Evolutionary conservation across 2,113 vertebrate species (phyloP).

Genomic region (Gopherus flavomarginatus): DNA sequence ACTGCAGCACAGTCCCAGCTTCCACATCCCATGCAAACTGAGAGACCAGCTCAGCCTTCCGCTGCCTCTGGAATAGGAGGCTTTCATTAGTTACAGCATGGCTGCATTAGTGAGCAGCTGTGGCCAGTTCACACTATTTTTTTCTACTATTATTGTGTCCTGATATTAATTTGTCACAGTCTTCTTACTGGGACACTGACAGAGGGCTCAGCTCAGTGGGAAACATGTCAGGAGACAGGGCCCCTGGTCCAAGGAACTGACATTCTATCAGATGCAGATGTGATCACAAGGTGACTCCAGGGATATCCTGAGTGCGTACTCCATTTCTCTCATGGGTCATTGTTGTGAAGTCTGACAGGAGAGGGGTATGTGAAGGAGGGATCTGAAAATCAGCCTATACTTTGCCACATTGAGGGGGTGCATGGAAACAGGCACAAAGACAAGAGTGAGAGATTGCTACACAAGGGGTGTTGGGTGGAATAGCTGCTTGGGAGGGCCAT

Average conservation of each 20-base stretch:
- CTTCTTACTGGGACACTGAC: neutral
- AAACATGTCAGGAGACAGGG: neutral
- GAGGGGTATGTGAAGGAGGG: neutral
- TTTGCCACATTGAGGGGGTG: neutral
- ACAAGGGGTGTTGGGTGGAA: neutral
- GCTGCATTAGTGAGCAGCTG: neutral
- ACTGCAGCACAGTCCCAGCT: neutral
- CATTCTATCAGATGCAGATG: neutral
- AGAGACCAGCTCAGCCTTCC: neutral
- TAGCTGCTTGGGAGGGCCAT: neutral
- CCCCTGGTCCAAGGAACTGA: neutral
- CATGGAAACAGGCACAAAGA: neutral
- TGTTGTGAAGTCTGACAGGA: neutral
- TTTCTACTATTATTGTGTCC: neutral
- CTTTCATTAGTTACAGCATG: neutral
- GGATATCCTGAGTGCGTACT: neutral
- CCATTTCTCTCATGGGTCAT: neutral
- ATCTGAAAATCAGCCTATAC: neutral
- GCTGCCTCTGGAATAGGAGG: neutral
- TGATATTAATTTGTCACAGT: neutral
- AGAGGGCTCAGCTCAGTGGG: neutral
- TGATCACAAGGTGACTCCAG: neutral
- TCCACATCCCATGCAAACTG: neutral
- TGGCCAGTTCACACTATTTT: neutral
- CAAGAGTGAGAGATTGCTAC: neutral